These are phyloP conservation scores for Taeniopygia guttata DNA, from an alignment of 2,797 vertebrate species.

Conservation along the genomic window DNA sequence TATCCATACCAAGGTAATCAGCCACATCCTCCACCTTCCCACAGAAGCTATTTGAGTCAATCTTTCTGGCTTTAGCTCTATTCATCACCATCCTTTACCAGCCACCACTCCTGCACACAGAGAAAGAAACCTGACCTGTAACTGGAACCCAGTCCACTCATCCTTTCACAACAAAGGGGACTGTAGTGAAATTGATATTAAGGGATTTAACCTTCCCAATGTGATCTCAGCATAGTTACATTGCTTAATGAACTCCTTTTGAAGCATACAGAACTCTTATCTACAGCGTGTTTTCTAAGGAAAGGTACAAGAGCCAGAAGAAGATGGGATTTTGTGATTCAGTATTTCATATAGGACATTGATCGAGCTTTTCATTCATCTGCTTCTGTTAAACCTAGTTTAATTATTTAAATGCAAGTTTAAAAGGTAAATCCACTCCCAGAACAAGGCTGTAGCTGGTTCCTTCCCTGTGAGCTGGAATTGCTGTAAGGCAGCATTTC, in stretches of 20 bases:
- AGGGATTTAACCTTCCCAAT: neutral
- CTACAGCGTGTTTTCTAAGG: neutral
- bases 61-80: neutral
- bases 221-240: neutral
- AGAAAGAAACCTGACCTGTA: neutral
- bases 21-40: neutral
- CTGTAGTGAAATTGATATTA: neutral
- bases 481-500: neutral
- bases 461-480: neutral
- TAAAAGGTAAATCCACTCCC: neutral
- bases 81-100: neutral
- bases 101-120: neutral
- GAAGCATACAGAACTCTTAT: neutral
- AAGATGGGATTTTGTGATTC: neutral
- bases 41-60: neutral
- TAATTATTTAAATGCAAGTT: neutral
- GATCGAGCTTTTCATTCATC: neutral
- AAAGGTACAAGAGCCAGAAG: neutral
- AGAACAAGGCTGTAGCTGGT: neutral
- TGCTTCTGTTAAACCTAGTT: neutral
- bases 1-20: constrained; percentile 84
- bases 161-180: neutral
- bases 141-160: neutral
- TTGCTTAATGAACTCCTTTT: neutral
- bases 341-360: neutral